These are phyloP conservation scores for Sitophilus oryzae DNA, from an alignment of 1,140 invertebrate genomes.

Conservation along the genomic window DNA sequence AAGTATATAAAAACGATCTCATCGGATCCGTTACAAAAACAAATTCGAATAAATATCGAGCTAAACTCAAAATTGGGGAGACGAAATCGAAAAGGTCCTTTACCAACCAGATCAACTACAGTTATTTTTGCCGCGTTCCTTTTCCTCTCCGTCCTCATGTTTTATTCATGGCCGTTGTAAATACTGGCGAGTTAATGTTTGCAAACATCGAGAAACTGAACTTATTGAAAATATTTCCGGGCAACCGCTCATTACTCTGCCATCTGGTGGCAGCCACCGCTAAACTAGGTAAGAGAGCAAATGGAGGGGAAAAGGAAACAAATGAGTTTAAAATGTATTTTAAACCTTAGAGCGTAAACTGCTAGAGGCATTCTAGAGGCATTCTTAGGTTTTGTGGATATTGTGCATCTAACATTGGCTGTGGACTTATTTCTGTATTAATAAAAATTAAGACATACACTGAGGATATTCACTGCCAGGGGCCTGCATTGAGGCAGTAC, in stretches of 20 bases:
- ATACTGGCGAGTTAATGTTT: neutral
- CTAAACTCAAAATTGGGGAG: neutral
- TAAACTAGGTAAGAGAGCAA: too few species aligned
- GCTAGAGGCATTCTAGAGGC: too few species aligned
- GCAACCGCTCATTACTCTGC: neutral
- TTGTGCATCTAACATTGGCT: too few species aligned
- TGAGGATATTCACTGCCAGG: too few species aligned
- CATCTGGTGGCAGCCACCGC: too few species aligned
- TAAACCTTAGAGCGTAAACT: neutral
- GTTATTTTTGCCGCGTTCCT: too few species aligned
- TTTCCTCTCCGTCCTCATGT: neutral
- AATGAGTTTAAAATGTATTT: neutral
- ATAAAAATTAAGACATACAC: too few species aligned
- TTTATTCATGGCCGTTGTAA: neutral
- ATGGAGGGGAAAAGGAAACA: neutral
- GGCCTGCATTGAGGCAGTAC: too few species aligned
- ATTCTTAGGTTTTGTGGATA: too few species aligned
- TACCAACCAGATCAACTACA: too few species aligned
- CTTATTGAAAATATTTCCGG: neutral
- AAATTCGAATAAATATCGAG: neutral
- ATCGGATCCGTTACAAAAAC: neutral
- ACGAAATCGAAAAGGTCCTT: too few species aligned
- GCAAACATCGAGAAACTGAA: neutral
- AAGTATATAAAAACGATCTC: neutral
- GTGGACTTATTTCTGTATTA: too few species aligned